Evolutionary conservation across 2,113 vertebrate species (phyloP).

Genomic region (Pica pica): DNA sequence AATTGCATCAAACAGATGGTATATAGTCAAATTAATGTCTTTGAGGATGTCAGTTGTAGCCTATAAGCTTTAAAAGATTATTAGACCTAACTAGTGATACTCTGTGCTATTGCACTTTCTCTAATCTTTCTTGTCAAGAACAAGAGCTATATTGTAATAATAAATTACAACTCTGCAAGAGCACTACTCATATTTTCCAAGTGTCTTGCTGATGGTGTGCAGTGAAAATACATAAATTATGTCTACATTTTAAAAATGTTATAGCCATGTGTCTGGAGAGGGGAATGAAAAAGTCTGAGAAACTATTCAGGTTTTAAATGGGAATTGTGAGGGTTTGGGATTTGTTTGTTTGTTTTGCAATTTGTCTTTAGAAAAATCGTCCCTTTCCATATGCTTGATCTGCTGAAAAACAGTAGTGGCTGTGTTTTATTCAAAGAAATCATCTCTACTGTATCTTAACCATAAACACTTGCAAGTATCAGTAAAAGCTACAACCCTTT

Average conservation of each 20-base stretch:
- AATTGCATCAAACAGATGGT: background rate
- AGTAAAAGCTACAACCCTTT: background rate
- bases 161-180: background rate
- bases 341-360: background rate
- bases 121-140: background rate
- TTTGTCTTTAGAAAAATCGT: background rate
- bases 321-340: background rate
- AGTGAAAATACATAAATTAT: background rate
- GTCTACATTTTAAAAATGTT: background rate
- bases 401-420: background rate
- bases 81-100: background rate
- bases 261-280: background rate
- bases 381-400: background rate
- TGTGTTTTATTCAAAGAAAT: background rate
- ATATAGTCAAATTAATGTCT: background rate
- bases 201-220: background rate
- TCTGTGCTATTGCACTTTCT: background rate
- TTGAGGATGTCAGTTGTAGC: background rate
- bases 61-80: background rate
- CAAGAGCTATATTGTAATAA: background rate
- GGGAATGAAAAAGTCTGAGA: background rate
- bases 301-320: background rate
- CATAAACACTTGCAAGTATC: background rate
- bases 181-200: background rate
- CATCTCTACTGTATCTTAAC: background rate